Percentiles rank a stretch among this genome's conserved stretches.
Conservation (phyloP, 2,113 vertebrate genomes). For the Aix galericulata region DNA sequence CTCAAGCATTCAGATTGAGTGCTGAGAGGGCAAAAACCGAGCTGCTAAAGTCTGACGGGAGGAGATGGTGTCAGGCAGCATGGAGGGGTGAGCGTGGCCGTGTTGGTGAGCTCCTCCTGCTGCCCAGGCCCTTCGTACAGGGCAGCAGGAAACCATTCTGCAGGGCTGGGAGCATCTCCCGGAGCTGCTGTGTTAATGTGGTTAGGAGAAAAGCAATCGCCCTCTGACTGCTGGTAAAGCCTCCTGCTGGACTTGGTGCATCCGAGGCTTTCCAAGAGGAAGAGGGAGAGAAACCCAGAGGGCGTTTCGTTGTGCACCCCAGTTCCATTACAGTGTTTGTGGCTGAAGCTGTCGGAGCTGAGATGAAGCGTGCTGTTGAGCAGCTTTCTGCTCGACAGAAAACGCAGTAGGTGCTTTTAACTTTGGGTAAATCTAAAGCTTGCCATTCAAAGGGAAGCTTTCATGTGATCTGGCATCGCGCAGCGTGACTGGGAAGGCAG, state of each 20-base stretch:
- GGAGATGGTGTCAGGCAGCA: not conserved
- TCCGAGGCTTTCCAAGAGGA: not conserved
- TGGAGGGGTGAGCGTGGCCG: not conserved
- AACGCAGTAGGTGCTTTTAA: not conserved
- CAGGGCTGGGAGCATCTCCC: not conserved
- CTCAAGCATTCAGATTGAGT: not conserved
- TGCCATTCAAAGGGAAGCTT: not conserved
- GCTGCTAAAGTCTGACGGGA: not conserved
- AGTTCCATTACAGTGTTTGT: not conserved
- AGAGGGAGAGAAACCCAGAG: no score
- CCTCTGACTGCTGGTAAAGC: not conserved
- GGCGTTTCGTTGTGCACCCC: no score
- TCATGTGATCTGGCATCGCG: not conserved
- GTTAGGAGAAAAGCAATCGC: not conserved
- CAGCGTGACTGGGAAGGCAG: rapidly evolving
- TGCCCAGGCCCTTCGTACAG: no score
- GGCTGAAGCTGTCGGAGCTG: not conserved
- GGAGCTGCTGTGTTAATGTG: not conserved
- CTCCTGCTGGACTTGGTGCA: not conserved
- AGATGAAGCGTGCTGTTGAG: no score
- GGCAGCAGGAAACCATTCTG: no score
- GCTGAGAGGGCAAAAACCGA: not conserved
- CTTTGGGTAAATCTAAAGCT: not conserved
- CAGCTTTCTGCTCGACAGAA: not conserved
- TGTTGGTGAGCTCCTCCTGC: no score